phyloP scores from a whole-genome alignment of 2,797 vertebrate species.

The Ctenopoma multispine region DNA sequence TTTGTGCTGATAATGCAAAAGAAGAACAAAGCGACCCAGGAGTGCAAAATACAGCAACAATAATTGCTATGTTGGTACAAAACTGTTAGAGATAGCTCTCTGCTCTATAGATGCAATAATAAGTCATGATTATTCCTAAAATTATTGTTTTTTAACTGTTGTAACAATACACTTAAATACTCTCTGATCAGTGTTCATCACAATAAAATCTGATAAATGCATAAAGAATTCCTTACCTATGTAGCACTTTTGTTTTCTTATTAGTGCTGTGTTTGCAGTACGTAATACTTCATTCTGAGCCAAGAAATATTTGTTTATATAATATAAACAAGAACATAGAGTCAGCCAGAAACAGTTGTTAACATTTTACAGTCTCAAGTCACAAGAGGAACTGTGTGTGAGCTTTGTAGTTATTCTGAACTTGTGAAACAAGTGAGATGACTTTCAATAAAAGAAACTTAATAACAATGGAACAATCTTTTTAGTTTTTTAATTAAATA shows the following conservation, averaged over 20 bases:
- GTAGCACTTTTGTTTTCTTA: not conserved
- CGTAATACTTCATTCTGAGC: not conserved
- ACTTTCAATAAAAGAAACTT: conserved; percentile 1
- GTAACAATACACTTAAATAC: not conserved
- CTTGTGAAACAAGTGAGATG: conserved; percentile 4
- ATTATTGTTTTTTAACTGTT: not conserved
- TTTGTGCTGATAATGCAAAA: conserved; percentile 34
- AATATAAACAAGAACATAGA: conserved; percentile 15
- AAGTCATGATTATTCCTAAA: not conserved
- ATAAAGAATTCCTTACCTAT: not conserved
- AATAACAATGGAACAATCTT: conserved; percentile 10
- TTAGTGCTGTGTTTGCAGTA: not conserved
- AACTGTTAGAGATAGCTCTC: not conserved
- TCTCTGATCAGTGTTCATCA: not conserved
- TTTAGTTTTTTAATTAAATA: conserved; percentile 16
- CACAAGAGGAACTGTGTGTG: not conserved
- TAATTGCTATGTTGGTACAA: conserved; percentile 9
- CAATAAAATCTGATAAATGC: not conserved
- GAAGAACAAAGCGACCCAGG: conserved; percentile 31
- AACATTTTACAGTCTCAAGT: conserved; percentile 5
- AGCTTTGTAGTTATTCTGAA: conserved; percentile 14
- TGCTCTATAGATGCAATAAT: not conserved
- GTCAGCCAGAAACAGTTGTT: not conserved
- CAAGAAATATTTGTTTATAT: conserved; percentile 11
- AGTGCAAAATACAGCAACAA: conserved; percentile 20